These are phyloP conservation scores for Mnemiopsis leidyi DNA, from an alignment of 37 sponge, comb jelly and placozoan genomes.

Conservation along the genomic window DNA sequence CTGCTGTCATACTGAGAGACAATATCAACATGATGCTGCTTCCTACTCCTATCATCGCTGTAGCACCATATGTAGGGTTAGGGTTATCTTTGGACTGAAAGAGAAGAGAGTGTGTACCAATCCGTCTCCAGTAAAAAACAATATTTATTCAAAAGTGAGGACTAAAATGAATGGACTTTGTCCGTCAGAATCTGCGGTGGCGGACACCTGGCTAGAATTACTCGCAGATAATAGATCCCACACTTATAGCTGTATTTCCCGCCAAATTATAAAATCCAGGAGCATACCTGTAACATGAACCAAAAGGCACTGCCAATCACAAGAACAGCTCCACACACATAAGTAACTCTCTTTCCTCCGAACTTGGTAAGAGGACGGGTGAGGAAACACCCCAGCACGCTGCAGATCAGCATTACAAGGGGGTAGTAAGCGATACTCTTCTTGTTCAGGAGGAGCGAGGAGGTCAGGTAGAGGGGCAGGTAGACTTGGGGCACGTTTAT, in stretches of 20 bases:
- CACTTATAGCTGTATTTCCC: no score
- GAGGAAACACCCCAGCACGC: conserved; percentile 7
- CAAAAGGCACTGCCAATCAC: neutral
- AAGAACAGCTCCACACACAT: neutral
- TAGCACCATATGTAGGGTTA: conserved; percentile 71
- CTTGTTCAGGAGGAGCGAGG: conserved; percentile 75
- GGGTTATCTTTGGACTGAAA: neutral
- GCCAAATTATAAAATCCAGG: no score
- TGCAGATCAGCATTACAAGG: conserved; percentile 1
- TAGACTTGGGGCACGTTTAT: conserved; percentile 94
- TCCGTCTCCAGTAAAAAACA: no score
- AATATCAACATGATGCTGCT: conserved; percentile 83
- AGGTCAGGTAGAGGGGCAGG: conserved; percentile 83
- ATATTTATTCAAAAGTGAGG: no score
- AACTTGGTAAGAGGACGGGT: conserved; percentile 30
- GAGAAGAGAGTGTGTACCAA: no score
- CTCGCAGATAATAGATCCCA: no score
- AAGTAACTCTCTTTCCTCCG: conserved; percentile 16
- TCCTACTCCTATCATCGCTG: conserved; percentile 76
- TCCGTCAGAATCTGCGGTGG: no score
- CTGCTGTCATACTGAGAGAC: conserved; percentile 86
- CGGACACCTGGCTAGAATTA: no score
- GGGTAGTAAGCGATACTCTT: conserved; percentile 68
- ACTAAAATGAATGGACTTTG: no score
- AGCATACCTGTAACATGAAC: conserved; percentile 42